Percentiles rank a stretch among this genome's conserved stretches.
Conservation (phyloP, 2,797 vertebrate genomes). For the Adrianichthys oophorus region DNA sequence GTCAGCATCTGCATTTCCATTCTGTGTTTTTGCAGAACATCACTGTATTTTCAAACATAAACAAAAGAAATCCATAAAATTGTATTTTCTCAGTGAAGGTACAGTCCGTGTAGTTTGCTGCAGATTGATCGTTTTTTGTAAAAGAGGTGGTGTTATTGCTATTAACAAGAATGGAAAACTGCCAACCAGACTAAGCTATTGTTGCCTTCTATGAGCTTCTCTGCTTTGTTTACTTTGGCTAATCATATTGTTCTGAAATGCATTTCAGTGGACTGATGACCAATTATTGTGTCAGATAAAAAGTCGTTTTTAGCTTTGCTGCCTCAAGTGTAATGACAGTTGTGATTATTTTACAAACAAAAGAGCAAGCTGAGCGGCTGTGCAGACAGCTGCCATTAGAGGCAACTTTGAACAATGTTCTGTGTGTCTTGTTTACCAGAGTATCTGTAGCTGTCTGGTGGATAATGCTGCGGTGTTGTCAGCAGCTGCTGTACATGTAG, state of each 20-base stretch:
- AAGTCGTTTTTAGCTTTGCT: slow-evolving; percentile 15
- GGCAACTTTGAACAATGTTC: slow-evolving; percentile 27
- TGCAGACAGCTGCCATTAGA: slow-evolving; percentile 27
- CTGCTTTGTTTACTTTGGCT: slow-evolving; percentile 4
- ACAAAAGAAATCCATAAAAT: slow-evolving; percentile 42
- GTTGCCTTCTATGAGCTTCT: slow-evolving; percentile 29
- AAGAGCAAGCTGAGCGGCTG: slow-evolving; percentile 13
- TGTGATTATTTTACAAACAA: slow-evolving; percentile 14
- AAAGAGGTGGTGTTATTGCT: slow-evolving; percentile 60
- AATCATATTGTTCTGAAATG: slow-evolving; percentile 26
- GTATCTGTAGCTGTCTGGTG: slow-evolving; percentile 39
- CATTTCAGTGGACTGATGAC: slow-evolving; percentile 28
- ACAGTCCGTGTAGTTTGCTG: slow-evolving; percentile 31
- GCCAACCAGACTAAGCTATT: slow-evolving; percentile 37
- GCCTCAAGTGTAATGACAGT: slow-evolving; percentile 20
- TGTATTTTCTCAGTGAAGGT: slow-evolving; percentile 54
- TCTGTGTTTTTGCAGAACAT: slow-evolving; percentile 25
- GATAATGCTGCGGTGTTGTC: slow-evolving; percentile 46
- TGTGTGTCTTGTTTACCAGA: slow-evolving; percentile 44
- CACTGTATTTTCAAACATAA: background rate
- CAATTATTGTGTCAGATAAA: slow-evolving; percentile 53
- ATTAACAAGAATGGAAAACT: slow-evolving; percentile 52
- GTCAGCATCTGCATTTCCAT: slow-evolving; percentile 42
- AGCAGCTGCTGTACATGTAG: slow-evolving; percentile 46
- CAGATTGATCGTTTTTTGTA: slow-evolving; percentile 22